These are phyloP conservation scores for Tricholaema leucomelas DNA, from an alignment of 2,113 vertebrate species.

Conservation along the genomic window DNA sequence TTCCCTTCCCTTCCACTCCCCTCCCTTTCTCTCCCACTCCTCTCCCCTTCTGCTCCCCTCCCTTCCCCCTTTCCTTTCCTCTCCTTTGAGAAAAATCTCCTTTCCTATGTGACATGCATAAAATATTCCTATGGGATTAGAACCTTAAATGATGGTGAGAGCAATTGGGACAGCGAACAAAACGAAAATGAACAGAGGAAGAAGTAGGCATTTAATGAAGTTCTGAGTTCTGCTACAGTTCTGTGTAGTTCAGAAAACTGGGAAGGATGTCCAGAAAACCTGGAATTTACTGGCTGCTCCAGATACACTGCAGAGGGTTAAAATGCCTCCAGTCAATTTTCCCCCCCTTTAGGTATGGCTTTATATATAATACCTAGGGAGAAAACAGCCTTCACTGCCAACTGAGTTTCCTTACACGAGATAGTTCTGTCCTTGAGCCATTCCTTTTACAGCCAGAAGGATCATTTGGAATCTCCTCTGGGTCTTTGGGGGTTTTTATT, in stretches of 20 bases:
- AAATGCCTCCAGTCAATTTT: background rate
- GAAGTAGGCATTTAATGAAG: background rate
- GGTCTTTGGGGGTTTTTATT: background rate
- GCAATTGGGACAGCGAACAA: fast-evolving
- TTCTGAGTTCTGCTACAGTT: background rate
- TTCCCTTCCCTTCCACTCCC: too few relatives aligned
- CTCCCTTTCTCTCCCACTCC: too few relatives aligned
- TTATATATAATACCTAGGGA: fast-evolving
- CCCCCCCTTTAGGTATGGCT: background rate
- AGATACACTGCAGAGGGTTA: background rate
- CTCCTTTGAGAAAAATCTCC: background rate
- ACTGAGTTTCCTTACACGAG: background rate
- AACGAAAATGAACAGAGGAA: background rate
- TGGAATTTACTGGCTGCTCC: background rate
- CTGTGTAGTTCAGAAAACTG: background rate
- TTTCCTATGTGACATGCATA: fast-evolving
- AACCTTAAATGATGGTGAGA: fast-evolving
- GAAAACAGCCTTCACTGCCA: background rate
- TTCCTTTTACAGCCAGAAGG: background rate
- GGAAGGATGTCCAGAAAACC: background rate
- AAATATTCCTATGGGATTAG: background rate
- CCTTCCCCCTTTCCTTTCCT: too few relatives aligned
- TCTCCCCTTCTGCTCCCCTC: too few relatives aligned
- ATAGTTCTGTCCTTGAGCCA: background rate
- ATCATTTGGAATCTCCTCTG: background rate